Evolutionary conservation across 2,888 invertebrate species (phyloP).

Genomic region (Deladenus siricidicola): DNA sequence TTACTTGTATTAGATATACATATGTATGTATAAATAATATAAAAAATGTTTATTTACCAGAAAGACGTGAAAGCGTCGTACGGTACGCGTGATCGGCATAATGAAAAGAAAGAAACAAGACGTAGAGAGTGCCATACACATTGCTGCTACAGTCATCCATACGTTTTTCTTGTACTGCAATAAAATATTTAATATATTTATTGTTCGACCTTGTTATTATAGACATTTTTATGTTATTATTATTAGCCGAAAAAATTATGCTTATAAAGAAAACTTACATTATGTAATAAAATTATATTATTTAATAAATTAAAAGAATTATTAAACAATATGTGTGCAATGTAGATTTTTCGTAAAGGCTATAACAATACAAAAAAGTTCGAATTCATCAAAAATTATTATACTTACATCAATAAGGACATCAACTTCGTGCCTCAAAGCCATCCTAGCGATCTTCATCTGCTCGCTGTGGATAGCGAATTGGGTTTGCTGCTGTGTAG

Average conservation of each 20-base stretch:
- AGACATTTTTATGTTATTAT: no score
- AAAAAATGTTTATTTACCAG: conserved; percentile 3
- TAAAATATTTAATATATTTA: background rate
- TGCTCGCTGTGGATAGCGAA: background rate
- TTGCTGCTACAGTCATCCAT: conserved; percentile 49
- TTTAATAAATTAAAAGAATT: no score
- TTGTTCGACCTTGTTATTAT: no score
- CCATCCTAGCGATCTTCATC: background rate
- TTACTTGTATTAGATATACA: no score
- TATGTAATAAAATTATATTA: no score
- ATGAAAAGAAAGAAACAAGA: conserved; percentile 46
- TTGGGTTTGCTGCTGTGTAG: background rate
- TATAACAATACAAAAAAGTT: no score
- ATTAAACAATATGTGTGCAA: no score
- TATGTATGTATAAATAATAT: background rate
- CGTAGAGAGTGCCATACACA: conserved; percentile 47
- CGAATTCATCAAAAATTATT: background rate
- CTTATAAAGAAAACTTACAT: no score
- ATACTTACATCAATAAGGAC: background rate
- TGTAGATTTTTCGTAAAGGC: no score
- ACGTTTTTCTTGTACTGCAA: conserved; percentile 50
- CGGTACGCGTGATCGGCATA: conserved; percentile 25
- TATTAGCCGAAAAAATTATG: no score
- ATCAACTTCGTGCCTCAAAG: background rate
- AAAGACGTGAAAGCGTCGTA: conserved; percentile 10